Base-by-base conservation (phyloP, 2,113 vertebrate genomes). In the Suricata suricatta region DNA sequence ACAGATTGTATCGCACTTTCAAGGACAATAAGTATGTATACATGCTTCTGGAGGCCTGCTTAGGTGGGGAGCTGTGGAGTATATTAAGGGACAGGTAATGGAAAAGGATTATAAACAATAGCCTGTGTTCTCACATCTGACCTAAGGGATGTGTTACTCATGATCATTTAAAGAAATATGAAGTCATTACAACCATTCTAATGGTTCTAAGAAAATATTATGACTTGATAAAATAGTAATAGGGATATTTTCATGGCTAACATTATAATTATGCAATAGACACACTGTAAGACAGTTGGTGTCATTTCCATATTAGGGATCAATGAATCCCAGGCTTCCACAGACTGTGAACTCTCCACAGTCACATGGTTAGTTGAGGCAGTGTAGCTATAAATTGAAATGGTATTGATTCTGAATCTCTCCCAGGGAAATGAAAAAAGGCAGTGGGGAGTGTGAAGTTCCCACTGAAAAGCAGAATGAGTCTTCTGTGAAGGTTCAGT, bases 41-140 rank as follows among this genome's bases (percentile, higher is more conserved):
- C 98, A 99, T 99, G 99, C 99, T 99, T 54, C 98, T 99, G 95
- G 99, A 99, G 97, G 99, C 98, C 76, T 99, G 99, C 98, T 99
- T 99, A 63, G 99, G 99, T 79, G 99, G 99, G 50, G 99, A 99
- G 77, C 77, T 99, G 10, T 99, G 99, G 99, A 99, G 99, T 95
- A 98, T 99, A 76, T 98, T 99, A 79, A 99, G 99, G 93, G 99
- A 99, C 99, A 99, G 99, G 99, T 99, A 99, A 99, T 84, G 52
- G 76, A 64, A 83, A 72, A 74, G 0, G n/a, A n/a, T 64, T 83
- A 29, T 7, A 72, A 38, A 7, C 14, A 38, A 9, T 60, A 60
- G n/a, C 12, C 63, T 81, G 23, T 54, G 44, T 64, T 25, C 38
- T 76, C 25, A 35, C 23, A 33, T 35, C 23, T 93, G 14, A 14